phyloP scores from a whole-genome alignment of 2,888 invertebrate species.

The Lycaena phlaeas region DNA sequence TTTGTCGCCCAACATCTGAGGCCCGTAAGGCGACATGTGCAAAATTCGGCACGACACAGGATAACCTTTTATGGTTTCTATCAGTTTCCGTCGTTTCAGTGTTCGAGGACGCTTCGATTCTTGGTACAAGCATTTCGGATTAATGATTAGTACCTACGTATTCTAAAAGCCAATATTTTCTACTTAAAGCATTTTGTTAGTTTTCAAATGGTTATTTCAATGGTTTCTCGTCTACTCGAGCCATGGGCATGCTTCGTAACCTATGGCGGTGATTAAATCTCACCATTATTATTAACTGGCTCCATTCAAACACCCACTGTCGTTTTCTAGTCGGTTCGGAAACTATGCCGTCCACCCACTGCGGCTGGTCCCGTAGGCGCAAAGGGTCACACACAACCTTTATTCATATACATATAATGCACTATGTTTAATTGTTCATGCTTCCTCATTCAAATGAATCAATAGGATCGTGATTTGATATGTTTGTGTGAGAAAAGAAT shows the following conservation, averaged over 20 bases:
- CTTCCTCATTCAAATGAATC: conserved; percentile 62
- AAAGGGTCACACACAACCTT: conserved; percentile 65
- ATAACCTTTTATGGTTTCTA: conserved; percentile 40
- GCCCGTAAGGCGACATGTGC: conserved; percentile 55
- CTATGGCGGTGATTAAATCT: conserved; percentile 70
- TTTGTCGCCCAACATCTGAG: conserved; percentile 58
- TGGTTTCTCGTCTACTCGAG: conserved; percentile 46
- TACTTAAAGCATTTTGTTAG: conserved; percentile 53
- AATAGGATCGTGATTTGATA: too few species aligned
- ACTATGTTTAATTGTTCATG: conserved; percentile 61
- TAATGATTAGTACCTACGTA: conserved; percentile 49
- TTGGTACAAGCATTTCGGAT: conserved; percentile 24
- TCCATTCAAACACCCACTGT: conserved; percentile 72
- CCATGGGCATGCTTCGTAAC: conserved; percentile 65
- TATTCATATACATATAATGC: conserved; percentile 61
- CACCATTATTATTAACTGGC: conserved; percentile 73
- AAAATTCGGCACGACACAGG: conserved; percentile 40
- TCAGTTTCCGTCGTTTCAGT: conserved; percentile 9
- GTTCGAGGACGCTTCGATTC: not conserved
- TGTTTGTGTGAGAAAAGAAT: not conserved
- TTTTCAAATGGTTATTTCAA: conserved; percentile 40
- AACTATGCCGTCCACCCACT: conserved; percentile 72
- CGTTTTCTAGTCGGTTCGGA: conserved; percentile 60
- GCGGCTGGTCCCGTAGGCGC: conserved; percentile 69
- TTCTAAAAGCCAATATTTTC: conserved; percentile 41